phyloP scores from a whole-genome alignment of 53 echinoderm and acorn worm genomes.

The Stichopus horrens region DNA sequence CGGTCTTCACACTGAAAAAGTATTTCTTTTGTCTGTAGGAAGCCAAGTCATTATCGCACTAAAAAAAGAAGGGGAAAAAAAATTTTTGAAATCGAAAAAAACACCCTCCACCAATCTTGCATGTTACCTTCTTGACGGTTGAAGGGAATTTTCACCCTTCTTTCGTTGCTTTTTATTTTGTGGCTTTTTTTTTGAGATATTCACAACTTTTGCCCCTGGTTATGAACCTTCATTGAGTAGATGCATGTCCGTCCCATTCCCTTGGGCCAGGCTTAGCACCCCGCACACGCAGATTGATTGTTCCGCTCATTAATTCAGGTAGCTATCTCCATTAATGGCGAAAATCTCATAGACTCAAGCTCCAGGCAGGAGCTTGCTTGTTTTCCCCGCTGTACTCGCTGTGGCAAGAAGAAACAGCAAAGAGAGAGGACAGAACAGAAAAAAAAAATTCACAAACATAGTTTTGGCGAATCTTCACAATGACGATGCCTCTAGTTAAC shows the following conservation, averaged over 20 bases:
- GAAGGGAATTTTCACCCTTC: background rate
- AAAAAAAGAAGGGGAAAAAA: background rate
- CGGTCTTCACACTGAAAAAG: too few species aligned
- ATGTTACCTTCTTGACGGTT: background rate
- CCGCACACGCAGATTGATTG: conserved; percentile 34
- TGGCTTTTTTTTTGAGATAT: background rate
- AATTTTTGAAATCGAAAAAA: background rate
- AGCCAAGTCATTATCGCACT: background rate
- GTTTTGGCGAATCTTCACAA: too few species aligned
- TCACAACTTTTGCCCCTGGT: conserved; percentile 21
- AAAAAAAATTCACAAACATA: background rate
- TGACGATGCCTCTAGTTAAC: too few species aligned
- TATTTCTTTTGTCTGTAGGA: too few species aligned
- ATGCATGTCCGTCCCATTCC: conserved; percentile 36
- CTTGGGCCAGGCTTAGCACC: conserved; percentile 43
- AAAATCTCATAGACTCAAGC: conserved; percentile 18
- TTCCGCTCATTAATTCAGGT: conserved; percentile 42
- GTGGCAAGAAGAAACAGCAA: background rate
- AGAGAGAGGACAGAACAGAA: background rate
- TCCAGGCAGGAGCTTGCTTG: conserved; percentile 20
- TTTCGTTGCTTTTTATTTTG: background rate
- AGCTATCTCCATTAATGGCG: conserved; percentile 24
- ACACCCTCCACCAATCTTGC: background rate
- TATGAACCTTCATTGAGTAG: conserved; percentile 28
- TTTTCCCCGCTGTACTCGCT: background rate